Conservation (phyloP, 2,888 invertebrate species). For the Hemithea aestivaria region DNA sequence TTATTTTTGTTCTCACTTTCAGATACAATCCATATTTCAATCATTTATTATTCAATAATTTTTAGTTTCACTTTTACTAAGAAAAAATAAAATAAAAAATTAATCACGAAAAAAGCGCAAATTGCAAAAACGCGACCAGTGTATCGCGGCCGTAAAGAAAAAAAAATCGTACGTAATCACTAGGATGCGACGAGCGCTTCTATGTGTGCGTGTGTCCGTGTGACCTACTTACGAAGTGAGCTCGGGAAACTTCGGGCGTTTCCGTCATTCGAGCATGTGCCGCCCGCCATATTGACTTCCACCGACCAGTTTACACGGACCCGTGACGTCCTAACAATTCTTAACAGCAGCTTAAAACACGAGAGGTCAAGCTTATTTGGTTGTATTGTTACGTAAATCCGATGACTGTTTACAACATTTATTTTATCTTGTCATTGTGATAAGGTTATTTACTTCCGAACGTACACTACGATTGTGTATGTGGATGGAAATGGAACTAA, state of each 20-base stretch:
- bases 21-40: too few species aligned
- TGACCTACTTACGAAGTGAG: constrained; percentile 73
- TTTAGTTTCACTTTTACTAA: too few species aligned
- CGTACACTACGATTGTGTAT: neutral
- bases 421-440: constrained; percentile 39
- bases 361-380: constrained; percentile 21
- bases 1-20: too few species aligned
- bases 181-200: constrained; percentile 39
- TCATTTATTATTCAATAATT: too few species aligned
- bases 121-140: constrained; percentile 43
- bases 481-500: too few species aligned
- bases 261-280: constrained; percentile 63
- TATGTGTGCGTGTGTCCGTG: constrained; percentile 65
- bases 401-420: constrained; percentile 40
- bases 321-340: constrained; percentile 13
- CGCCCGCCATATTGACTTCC: constrained; percentile 47
- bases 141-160: constrained; percentile 47
- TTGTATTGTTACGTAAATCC: constrained; percentile 42
- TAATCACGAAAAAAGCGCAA: neutral
- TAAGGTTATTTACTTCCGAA: constrained; percentile 36
- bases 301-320: constrained; percentile 39
- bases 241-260: constrained; percentile 61
- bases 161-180: constrained; percentile 45
- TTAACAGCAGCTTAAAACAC: constrained; percentile 1
- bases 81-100: too few species aligned